A percentile compares a stretch with the other conserved stretches of the same genome.
These are phyloP conservation scores for Lutjanus campechanus DNA, from an alignment of 2,797 vertebrate genomes.

Conservation along the genomic window DNA sequence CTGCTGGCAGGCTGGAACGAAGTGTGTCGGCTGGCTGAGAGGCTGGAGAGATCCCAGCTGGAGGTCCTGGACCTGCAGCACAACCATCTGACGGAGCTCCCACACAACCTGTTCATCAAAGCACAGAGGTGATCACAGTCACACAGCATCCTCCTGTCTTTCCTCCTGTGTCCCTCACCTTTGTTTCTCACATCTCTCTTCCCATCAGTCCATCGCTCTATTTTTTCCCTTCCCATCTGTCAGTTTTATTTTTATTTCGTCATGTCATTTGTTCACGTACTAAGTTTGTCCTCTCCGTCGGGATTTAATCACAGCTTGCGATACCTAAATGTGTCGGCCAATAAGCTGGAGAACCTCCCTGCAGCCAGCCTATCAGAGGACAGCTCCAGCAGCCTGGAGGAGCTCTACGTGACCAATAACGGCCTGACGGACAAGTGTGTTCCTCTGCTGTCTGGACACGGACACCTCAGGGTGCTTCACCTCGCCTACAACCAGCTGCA, in stretches of 20 bases:
- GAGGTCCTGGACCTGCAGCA: constrained; percentile 96
- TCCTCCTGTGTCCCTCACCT: neutral
- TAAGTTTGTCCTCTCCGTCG: constrained; percentile 14
- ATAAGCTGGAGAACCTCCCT: constrained; percentile 95
- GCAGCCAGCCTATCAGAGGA: constrained; percentile 93
- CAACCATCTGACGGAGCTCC: constrained; percentile 94
- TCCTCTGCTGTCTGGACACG: constrained; percentile 91
- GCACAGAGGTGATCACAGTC: constrained; percentile 88
- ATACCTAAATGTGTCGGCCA: constrained; percentile 95
- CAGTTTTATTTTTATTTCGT: neutral
- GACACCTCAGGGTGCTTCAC: constrained; percentile 93
- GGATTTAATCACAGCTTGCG: constrained; percentile 86
- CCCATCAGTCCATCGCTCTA: no score
- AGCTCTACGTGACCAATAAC: constrained; percentile 96
- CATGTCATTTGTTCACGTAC: neutral
- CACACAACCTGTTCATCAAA: constrained; percentile 92
- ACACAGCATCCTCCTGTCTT: neutral
- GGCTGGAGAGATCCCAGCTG: constrained; percentile 89
- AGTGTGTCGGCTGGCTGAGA: constrained; percentile 89
- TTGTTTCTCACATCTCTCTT: neutral
- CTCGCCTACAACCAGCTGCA: constrained; percentile 96
- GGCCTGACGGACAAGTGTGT: constrained; percentile 94
- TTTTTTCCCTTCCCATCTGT: neutral
- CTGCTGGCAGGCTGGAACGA: constrained; percentile 92
- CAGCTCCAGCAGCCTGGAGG: constrained; percentile 91